Evolutionary conservation across 2,113 vertebrate genomes (phyloP), one percentile per base, ranked within the genome.

Genomic region (Rhizomys pruinosus): DNA sequence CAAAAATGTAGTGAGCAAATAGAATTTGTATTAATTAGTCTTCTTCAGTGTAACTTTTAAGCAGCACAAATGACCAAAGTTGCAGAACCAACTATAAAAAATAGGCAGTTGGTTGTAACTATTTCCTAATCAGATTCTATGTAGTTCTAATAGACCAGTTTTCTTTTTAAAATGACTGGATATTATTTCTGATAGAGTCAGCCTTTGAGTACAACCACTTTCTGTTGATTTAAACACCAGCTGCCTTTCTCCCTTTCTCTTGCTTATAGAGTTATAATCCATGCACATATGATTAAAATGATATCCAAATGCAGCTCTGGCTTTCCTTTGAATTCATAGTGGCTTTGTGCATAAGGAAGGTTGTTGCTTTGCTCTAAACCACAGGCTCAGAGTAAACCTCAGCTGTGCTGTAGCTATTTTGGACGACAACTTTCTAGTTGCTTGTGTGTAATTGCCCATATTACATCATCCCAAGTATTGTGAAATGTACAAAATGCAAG

Each of bases 391-490:
- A 95, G 92, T 90, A 97, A 97, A 95, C 96, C 97, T 97, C 97
- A 97, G 97, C 96, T 97, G 97, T 88, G 93, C 95, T 97, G 96
- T 91, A 97, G 96, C 97, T 97, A 97, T 97, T 97, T 97, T 97
- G 89, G 94, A 97, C 47, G 34, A 94, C 92, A 96, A 90, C 94
- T 96, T 97, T 97, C 96, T 95, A 95, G 96, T 95, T 95, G 95
- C 94, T 93, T 72, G 39, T 95, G 88, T 96, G 90, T 97, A 97
- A 97, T 97, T 97, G 96, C 92, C 90, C 74, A 57, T 96, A 84
- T 97, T 97, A 96, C 97, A 97, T 97, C 96, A 97, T 97, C 96
- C 95, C 93, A 95, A 95, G 52, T 82, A 96, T 96, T 92, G 95
- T 96, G 96, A 97, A 97, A 95, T 95, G 86, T 94, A 91, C 89